Percentiles rank a stretch among this genome's conserved stretches.
Evolutionary conservation across 2,113 vertebrate species (phyloP).

Genomic region (Cathartes aura): DNA sequence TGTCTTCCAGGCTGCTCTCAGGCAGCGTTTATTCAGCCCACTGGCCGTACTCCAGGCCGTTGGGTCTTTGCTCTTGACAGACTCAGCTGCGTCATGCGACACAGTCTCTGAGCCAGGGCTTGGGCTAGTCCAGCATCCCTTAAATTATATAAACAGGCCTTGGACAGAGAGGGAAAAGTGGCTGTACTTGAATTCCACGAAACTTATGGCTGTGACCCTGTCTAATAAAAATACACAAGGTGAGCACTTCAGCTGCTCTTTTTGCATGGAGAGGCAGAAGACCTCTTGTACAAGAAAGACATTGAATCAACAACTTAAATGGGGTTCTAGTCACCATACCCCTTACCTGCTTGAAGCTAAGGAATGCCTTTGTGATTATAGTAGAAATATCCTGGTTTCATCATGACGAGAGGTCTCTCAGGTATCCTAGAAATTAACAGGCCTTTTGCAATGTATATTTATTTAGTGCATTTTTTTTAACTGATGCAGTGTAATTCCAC

Average conservation of each 20-base stretch:
- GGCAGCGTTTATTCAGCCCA: not conserved
- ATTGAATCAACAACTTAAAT: not conserved
- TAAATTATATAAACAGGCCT: not conserved
- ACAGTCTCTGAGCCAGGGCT: not conserved
- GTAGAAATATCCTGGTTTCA: not conserved
- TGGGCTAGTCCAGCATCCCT: not conserved
- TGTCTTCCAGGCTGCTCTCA: not conserved
- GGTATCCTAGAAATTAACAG: not conserved
- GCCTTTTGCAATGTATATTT: not conserved
- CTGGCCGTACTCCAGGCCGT: accelerated
- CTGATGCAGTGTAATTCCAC: not conserved
- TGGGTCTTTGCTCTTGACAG: not conserved
- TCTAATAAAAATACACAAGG: not conserved
- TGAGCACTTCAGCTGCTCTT: not conserved
- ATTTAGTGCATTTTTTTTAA: not conserved
- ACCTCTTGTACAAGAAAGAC: not conserved
- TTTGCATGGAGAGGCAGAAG: not conserved
- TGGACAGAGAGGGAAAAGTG: not conserved
- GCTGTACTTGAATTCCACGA: not conserved
- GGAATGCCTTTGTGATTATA: not conserved
- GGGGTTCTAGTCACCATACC: not conserved
- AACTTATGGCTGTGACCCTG: not conserved
- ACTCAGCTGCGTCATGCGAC: not conserved
- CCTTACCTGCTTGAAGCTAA: not conserved
- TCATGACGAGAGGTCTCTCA: not conserved